Evolutionary conservation across 2,888 invertebrate genomes (phyloP), one percentile per base, ranked within the genome.

Genomic region (Drosophila ezoana): DNA sequence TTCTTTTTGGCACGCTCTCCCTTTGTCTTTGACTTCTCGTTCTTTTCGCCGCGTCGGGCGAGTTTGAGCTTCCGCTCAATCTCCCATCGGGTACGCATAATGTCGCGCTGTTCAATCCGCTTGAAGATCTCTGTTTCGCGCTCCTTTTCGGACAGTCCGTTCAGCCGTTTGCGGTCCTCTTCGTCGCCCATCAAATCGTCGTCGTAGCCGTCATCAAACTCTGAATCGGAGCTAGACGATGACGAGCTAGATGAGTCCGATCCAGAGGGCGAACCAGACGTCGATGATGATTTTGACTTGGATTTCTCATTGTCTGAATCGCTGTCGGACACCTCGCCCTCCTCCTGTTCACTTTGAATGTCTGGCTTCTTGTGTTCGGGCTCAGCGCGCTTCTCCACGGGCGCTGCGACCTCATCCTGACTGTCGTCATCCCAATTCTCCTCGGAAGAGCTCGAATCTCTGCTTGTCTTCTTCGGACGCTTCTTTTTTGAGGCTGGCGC

Each of bases 151-250:
- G 98, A 98, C 94, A 99, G 96, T 71, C 96, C 95, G 11, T 97
- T 98, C 45, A 99, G 93, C 0, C 97, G 93, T 1, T 97, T 96
- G 85, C 97, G 95, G 93, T 99, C 99, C 79, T 98, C 98, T 67
- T 97, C 98, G 92, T 99, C 98, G 0, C 98, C 98, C 96, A 99
- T 98, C 32, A 99, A 94, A 90, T 99, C 97, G 74, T 99, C 98
- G 91, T 98, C 99, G 86, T 97, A 98, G 72, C 99, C 99, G 93
- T 99, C 99, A 90, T 98, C 96, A 90, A 98, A 99, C 92, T 98
- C 98, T 78, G 96, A 96, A 74, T 97, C 96, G 58, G 94, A 94
- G 79, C 94, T 94, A 1, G 93, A 93, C 0, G 94, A 93, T 4
- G 89, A 85, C 0, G 88, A 87, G 11, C 76, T 78, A 0, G 88